phyloP scores from a whole-genome alignment of 2,888 invertebrate species.

The Andrena flavipes region DNA sequence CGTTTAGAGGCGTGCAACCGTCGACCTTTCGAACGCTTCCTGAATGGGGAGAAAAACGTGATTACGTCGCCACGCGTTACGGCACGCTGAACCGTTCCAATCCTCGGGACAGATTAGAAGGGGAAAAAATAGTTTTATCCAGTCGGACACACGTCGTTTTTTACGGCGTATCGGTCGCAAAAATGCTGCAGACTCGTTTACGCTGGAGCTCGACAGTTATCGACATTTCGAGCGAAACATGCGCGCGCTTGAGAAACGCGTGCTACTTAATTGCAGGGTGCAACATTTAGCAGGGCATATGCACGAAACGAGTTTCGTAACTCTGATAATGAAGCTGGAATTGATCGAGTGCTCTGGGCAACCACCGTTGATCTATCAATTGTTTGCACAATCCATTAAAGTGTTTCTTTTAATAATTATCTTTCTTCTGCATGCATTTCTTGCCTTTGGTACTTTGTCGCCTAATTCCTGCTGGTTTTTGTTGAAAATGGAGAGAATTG shows the following conservation, averaged over 20 bases:
- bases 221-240: constrained; percentile 37
- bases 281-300: neutral
- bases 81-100: constrained; percentile 34
- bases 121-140: constrained; percentile 29
- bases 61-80: constrained; percentile 50
- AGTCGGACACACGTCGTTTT: constrained; percentile 10
- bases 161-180: neutral
- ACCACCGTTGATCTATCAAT: neutral
- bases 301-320: constrained; percentile 29
- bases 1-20: constrained; percentile 30
- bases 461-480: neutral
- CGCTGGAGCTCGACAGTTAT: neutral
- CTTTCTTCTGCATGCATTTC: too few relatives aligned
- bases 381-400: neutral
- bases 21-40: constrained; percentile 62
- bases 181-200: constrained; percentile 30
- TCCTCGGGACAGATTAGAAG: constrained; percentile 12
- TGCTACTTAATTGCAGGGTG: constrained; percentile 29
- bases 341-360: neutral
- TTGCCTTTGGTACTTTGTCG: too few relatives aligned
- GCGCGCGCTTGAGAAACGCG: constrained; percentile 21
- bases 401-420: too few relatives aligned
- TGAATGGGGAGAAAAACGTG: constrained; percentile 51
- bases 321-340: neutral
- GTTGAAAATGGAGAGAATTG: too few relatives aligned